Conservation (phyloP, 2,888 invertebrate species). For the Napeogenes sylphis region DNA sequence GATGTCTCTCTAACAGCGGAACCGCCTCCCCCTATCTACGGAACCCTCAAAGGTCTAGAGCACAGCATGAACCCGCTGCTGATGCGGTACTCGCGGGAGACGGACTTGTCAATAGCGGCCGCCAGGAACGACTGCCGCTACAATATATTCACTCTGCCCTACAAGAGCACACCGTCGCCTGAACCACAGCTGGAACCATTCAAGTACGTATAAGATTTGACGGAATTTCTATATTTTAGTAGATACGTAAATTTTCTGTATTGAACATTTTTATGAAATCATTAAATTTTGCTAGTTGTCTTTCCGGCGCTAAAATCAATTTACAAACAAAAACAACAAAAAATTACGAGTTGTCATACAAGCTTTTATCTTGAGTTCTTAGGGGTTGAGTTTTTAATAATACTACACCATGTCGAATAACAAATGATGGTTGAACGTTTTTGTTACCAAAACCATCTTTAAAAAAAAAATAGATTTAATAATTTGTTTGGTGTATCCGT, state of each 20-base stretch:
- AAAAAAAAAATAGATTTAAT: no score
- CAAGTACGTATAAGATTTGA: conserved; percentile 53
- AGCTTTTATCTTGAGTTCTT: no score
- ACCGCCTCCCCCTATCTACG: conserved; percentile 83
- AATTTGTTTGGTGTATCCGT: no score
- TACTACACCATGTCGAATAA: no score
- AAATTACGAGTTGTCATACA: no score
- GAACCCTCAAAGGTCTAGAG: conserved; percentile 91
- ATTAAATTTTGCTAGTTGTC: no score
- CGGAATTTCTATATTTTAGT: not conserved
- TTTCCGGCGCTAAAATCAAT: no score
- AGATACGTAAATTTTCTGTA: not conserved
- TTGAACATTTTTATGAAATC: no score
- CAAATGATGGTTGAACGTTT: no score
- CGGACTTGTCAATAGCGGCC: conserved; percentile 89
- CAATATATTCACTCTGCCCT: conserved; percentile 82
- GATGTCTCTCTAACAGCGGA: conserved; percentile 77
- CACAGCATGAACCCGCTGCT: conserved; percentile 95
- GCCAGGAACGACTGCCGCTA: conserved; percentile 88
- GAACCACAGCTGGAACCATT: conserved; percentile 84
- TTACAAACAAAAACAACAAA: no score
- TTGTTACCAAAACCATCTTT: no score
- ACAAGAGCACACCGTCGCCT: conserved; percentile 61
- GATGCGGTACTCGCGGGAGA: conserved; percentile 93
- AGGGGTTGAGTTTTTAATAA: no score